Evolutionary conservation across 2,888 invertebrate genomes (phyloP).

Genomic region (Palloptera scutellata): DNA sequence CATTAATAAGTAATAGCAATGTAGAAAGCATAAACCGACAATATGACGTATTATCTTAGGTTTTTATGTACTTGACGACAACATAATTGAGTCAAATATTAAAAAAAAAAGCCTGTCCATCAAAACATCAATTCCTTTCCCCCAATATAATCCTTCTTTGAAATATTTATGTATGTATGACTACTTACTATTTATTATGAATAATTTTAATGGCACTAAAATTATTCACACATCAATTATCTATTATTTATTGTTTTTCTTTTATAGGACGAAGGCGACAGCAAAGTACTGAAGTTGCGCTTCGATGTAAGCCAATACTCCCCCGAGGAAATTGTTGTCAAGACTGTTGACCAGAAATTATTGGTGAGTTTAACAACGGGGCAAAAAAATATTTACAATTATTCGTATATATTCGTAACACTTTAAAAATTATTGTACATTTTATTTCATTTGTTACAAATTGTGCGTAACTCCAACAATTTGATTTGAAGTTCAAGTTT

Average conservation of each 20-base stretch:
- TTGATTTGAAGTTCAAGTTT: slow-evolving; percentile 12
- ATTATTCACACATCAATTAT: slow-evolving; percentile 11
- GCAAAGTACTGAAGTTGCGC: slow-evolving; percentile 90
- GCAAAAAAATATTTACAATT: not conserved
- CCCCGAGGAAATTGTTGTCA: slow-evolving; percentile 97
- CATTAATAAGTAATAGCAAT: no score
- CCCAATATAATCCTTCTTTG: slow-evolving; percentile 9
- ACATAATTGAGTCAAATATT: no score
- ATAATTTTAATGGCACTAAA: not conserved
- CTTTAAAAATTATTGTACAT: not conserved
- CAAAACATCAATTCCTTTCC: not conserved
- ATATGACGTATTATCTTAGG: no score
- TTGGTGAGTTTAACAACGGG: slow-evolving; percentile 74
- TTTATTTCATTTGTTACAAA: slow-evolving; percentile 4
- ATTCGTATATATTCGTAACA: not conserved
- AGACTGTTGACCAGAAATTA: slow-evolving; percentile 97
- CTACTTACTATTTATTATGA: slow-evolving; percentile 12
- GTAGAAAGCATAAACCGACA: no score
- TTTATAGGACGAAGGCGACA: slow-evolving; percentile 90
- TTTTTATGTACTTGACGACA: no score
- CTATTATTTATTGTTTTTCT: slow-evolving; percentile 20
- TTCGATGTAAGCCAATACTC: slow-evolving; percentile 98
- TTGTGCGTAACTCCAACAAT: slow-evolving; percentile 2
- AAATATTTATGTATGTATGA: slow-evolving; percentile 22
- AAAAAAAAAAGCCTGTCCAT: slow-evolving; percentile 10